phyloP scores from a whole-genome alignment of 2,888 invertebrate species.

The Gasteruption jaculator region DNA sequence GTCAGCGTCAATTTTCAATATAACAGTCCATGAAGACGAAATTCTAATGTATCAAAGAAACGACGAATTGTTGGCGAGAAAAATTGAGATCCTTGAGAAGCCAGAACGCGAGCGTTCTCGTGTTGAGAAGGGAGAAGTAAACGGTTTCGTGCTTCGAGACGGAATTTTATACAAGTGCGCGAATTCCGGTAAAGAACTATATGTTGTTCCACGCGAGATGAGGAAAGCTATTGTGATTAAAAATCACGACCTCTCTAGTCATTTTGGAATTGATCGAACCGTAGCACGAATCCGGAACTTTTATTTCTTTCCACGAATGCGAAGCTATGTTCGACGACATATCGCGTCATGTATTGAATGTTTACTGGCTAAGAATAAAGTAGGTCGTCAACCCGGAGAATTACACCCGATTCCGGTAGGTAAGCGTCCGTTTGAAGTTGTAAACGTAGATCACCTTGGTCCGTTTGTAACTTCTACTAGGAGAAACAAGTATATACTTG shows the following conservation, averaged over 20 bases:
- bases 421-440: slow-evolving; percentile 21
- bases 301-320: slow-evolving; percentile 26
- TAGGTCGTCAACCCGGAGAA: slow-evolving; percentile 21
- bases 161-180: slow-evolving; percentile 16
- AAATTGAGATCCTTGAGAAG: slow-evolving; percentile 16
- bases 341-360: slow-evolving; percentile 28
- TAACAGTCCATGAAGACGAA: not conserved
- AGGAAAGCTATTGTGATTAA: slow-evolving; percentile 19
- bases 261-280: slow-evolving; percentile 19
- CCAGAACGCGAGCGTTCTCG: slow-evolving; percentile 3
- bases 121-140: slow-evolving; percentile 5
- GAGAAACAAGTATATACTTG: slow-evolving; percentile 21
- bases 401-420: slow-evolving; percentile 27
- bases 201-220: slow-evolving; percentile 18
- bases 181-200: slow-evolving; percentile 8
- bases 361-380: slow-evolving; percentile 16
- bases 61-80: slow-evolving; percentile 4
- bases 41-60: not conserved
- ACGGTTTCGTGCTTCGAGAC: slow-evolving; percentile 4
- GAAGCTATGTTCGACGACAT: slow-evolving; percentile 19
- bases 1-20: not conserved
- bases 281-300: slow-evolving; percentile 9
- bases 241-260: slow-evolving; percentile 18
- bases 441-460: slow-evolving; percentile 25
- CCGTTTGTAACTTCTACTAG: slow-evolving; percentile 17